These are phyloP conservation scores for Sepioteuthis lessoniana DNA, from an alignment of 2,888 invertebrate species.

Conservation along the genomic window DNA sequence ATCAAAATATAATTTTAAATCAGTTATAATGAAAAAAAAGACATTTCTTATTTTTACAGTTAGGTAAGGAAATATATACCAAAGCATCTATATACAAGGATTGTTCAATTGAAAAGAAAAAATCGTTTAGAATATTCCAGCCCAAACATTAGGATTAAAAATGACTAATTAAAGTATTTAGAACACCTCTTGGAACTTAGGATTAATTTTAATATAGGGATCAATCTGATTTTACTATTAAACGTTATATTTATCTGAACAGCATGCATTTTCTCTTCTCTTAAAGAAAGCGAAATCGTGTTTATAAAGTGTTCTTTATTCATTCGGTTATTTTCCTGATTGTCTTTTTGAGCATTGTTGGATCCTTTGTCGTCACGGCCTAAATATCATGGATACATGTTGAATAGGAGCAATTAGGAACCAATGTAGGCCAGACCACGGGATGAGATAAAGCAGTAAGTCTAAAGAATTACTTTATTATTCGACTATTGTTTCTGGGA, in stretches of 20 bases:
- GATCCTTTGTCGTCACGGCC: not conserved
- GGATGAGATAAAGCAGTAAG: not conserved
- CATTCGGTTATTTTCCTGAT: not conserved
- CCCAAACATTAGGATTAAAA: too few relatives aligned
- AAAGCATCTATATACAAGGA: too few relatives aligned
- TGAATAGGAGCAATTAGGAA: not conserved
- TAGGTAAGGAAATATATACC: too few relatives aligned
- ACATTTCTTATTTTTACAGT: too few relatives aligned
- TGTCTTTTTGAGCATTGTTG: not conserved
- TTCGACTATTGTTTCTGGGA: not conserved
- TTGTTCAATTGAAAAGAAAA: too few relatives aligned
- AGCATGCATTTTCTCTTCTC: not conserved
- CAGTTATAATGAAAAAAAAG: too few relatives aligned
- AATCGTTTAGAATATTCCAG: too few relatives aligned
- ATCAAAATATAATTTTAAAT: too few relatives aligned
- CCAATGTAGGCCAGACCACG: not conserved
- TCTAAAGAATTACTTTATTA: not conserved
- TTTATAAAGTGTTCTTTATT: not conserved
- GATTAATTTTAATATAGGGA: too few relatives aligned
- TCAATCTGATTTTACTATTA: not conserved
- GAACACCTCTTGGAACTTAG: too few relatives aligned
- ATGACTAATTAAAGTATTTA: too few relatives aligned
- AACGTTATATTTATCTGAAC: not conserved
- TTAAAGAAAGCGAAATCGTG: too few relatives aligned
- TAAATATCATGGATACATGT: not conserved